Evolutionary conservation across 2,113 vertebrate species (phyloP).

Genomic region (Guaruba guarouba): DNA sequence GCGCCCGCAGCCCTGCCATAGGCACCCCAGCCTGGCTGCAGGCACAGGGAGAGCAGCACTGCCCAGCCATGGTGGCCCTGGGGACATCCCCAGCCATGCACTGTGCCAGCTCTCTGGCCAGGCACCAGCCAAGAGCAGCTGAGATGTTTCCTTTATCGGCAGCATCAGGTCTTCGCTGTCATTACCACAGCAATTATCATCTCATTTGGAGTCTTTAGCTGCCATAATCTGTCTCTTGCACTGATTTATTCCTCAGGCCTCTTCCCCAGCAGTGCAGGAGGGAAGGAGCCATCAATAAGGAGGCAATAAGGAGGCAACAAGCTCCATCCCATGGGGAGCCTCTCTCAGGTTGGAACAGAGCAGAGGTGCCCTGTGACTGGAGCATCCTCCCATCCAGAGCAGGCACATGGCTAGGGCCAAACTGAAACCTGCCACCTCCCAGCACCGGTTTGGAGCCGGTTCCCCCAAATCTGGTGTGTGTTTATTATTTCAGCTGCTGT

Average conservation of each 20-base stretch:
- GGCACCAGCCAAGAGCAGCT: neutral
- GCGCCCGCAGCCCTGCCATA: rapidly evolving
- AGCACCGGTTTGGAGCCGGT: rapidly evolving
- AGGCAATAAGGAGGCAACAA: constrained; percentile 40
- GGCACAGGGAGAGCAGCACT: neutral
- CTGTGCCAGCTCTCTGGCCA: neutral
- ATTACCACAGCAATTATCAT: constrained; percentile 68
- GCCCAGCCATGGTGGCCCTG: neutral
- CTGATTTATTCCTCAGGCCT: constrained; percentile 61
- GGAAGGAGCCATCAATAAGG: constrained; percentile 27
- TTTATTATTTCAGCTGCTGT: neutral
- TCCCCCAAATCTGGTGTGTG: rapidly evolving
- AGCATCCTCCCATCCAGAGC: neutral
- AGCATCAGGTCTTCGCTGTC: constrained; percentile 62
- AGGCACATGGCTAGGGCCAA: rapidly evolving
- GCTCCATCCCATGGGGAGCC: neutral
- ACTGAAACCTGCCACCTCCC: neutral
- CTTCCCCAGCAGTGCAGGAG: constrained; percentile 24
- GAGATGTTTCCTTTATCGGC: constrained; percentile 44
- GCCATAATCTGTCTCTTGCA: constrained; percentile 66
- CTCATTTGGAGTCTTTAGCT: constrained; percentile 71
- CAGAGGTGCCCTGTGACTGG: neutral
- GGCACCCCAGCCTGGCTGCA: neutral
- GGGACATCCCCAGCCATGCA: neutral
- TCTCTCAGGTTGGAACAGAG: neutral